Conservation (phyloP, 2,888 invertebrate species). For the Pachycephus smyrnensis region DNA sequence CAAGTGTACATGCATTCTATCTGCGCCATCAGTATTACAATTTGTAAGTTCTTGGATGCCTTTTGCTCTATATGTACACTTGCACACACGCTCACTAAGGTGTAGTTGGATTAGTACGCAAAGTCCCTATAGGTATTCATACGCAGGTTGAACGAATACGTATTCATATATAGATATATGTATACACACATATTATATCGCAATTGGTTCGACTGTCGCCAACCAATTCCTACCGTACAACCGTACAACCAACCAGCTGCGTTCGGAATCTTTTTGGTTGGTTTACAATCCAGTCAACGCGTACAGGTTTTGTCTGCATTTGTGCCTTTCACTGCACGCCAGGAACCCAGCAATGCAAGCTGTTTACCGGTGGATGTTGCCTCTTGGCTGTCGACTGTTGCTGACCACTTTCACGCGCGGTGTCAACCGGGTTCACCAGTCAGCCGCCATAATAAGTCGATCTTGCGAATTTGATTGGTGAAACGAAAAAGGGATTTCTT, state of each 20-base stretch:
- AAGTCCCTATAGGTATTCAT: not conserved
- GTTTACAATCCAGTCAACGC: not conserved
- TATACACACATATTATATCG: not conserved
- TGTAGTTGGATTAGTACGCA: no score
- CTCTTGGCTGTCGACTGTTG: slow-evolving; percentile 11
- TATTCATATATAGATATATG: not conserved
- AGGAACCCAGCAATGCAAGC: not conserved
- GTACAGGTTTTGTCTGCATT: slow-evolving; percentile 4
- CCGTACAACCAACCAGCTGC: not conserved
- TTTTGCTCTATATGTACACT: no score
- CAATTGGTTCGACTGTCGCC: not conserved
- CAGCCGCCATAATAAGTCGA: slow-evolving; percentile 4
- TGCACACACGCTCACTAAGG: no score
- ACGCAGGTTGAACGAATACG: not conserved
- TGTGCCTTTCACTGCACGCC: not conserved
- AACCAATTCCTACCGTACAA: not conserved
- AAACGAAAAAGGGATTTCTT: not conserved
- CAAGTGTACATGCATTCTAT: no score
- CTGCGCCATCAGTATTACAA: no score
- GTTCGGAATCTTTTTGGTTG: slow-evolving; percentile 3
- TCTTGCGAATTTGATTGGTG: not conserved
- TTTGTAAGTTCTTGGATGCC: no score
- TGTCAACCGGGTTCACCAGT: slow-evolving; percentile 15
- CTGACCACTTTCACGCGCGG: slow-evolving; percentile 46
- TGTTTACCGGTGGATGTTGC: not conserved